Conservation (phyloP, 2,888 invertebrate genomes). For the Schrankia costaestrigalis region DNA sequence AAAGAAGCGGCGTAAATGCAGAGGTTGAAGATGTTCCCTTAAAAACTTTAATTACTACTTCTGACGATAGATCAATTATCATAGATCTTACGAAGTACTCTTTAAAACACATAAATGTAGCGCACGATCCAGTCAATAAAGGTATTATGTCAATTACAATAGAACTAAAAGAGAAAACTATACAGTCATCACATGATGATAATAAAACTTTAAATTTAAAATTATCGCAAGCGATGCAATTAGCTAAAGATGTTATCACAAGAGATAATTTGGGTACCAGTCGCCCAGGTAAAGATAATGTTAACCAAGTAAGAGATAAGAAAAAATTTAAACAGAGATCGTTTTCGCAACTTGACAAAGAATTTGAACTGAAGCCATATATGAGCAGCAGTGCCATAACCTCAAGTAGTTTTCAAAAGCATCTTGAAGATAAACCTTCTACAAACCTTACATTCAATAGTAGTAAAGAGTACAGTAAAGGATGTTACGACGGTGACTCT, state of each 20-base stretch:
- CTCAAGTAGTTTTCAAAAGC: conserved; percentile 35
- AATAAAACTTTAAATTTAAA: conserved; percentile 43
- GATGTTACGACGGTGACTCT: conserved; percentile 34
- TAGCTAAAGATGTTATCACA: conserved; percentile 14
- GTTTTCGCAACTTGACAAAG: conserved; percentile 14
- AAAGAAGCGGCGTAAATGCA: no score
- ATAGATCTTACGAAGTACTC: conserved; percentile 57
- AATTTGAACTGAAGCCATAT: conserved; percentile 43
- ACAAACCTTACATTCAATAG: conserved; percentile 36
- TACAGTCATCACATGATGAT: conserved; percentile 28
- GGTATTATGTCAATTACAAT: conserved; percentile 49
- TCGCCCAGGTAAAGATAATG: conserved; percentile 13
- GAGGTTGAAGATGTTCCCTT: no score
- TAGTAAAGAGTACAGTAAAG: conserved; percentile 29
- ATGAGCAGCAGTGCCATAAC: conserved; percentile 46
- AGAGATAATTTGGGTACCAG: conserved; percentile 31
- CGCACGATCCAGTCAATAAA: conserved; percentile 37
- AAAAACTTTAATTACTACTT: no score
- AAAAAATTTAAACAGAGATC: conserved; percentile 1
- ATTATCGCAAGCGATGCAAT: conserved; percentile 33
- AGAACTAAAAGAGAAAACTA: conserved; percentile 48
- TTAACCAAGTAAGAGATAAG: conserved; percentile 30
- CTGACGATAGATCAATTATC: conserved; percentile 47
- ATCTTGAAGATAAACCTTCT: conserved; percentile 39
- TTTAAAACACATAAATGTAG: conserved; percentile 53